phyloP scores from a whole-genome alignment of 1,140 invertebrate genomes.

The Parasteatoda tepidariorum region DNA sequence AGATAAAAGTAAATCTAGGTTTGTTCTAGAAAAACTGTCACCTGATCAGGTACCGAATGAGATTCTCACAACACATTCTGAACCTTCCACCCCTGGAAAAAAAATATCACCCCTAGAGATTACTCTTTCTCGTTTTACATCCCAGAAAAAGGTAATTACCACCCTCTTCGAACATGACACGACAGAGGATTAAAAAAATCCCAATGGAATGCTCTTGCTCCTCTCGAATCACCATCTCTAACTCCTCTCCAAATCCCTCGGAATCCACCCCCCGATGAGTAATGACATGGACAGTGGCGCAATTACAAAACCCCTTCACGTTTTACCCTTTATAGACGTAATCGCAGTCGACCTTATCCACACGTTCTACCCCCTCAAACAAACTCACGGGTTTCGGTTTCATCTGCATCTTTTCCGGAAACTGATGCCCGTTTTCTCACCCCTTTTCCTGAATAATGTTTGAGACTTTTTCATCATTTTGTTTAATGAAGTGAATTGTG shows the following conservation, averaged over 20 bases:
- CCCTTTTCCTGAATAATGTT: not conserved
- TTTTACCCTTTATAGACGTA: constrained; percentile 9
- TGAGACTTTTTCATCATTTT: not conserved
- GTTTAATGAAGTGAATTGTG: not conserved
- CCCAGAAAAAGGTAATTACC: constrained; percentile 51
- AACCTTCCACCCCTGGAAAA: not conserved
- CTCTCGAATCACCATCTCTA: not conserved
- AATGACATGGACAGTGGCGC: constrained; percentile 40
- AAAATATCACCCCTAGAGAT: not conserved
- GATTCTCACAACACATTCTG: not conserved
- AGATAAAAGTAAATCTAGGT: too few relatives aligned
- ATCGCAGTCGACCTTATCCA: constrained; percentile 1
- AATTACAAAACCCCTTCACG: constrained; percentile 19
- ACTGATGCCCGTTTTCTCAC: constrained; percentile 1
- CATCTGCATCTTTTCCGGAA: constrained; percentile 20
- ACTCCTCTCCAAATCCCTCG: not conserved
- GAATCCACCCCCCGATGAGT: constrained; percentile 8
- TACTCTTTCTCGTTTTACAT: constrained; percentile 40
- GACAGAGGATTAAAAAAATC: constrained; percentile 38
- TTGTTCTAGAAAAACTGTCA: too few relatives aligned
- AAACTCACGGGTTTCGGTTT: constrained; percentile 35
- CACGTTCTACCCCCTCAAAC: not conserved
- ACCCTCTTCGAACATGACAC: constrained; percentile 23
- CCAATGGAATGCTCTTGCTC: constrained; percentile 24
- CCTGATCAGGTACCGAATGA: too few relatives aligned